Evolutionary conservation across 2,113 vertebrate species (phyloP).

Genomic region (Leucosticte australis): DNA sequence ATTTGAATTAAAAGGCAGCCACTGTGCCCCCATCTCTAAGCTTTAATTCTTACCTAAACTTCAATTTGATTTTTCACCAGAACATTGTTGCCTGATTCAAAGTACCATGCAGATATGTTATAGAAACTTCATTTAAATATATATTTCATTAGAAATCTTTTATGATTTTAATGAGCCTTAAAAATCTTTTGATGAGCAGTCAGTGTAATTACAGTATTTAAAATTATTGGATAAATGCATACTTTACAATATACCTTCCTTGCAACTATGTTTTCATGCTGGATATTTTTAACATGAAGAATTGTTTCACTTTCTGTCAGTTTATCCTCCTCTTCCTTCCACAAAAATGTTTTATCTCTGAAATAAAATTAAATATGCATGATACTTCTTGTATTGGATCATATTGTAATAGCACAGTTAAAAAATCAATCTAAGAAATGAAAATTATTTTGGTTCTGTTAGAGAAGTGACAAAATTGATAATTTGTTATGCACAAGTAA

Average conservation of each 20-base stretch:
- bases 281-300: conserved; percentile 70
- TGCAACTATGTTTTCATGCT: conserved; percentile 67
- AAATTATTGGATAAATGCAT: conserved; percentile 79
- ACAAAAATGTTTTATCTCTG: conserved; percentile 71
- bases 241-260: conserved; percentile 77
- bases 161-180: conserved; percentile 81
- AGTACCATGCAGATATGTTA: conserved; percentile 64
- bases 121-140: conserved; percentile 79
- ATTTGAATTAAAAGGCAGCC: conserved; percentile 55
- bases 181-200: conserved; percentile 77
- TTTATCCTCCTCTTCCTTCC: conserved; percentile 58
- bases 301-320: conserved; percentile 71
- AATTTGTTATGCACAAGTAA: conserved; percentile 44
- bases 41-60: conserved; percentile 71
- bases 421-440: conserved; percentile 59
- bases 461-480: conserved; percentile 44
- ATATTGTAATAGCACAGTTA: conserved; percentile 41
- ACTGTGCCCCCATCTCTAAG: conserved; percentile 32
- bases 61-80: conserved; percentile 33
- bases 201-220: conserved; percentile 79
- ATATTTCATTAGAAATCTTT: conserved; percentile 81
- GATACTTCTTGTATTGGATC: conserved; percentile 52
- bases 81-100: conserved; percentile 71
- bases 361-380: conserved; percentile 70
- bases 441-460: conserved; percentile 64